These are phyloP conservation scores for Acronicta alni DNA, from an alignment of 2,888 invertebrate genomes.

Conservation along the genomic window DNA sequence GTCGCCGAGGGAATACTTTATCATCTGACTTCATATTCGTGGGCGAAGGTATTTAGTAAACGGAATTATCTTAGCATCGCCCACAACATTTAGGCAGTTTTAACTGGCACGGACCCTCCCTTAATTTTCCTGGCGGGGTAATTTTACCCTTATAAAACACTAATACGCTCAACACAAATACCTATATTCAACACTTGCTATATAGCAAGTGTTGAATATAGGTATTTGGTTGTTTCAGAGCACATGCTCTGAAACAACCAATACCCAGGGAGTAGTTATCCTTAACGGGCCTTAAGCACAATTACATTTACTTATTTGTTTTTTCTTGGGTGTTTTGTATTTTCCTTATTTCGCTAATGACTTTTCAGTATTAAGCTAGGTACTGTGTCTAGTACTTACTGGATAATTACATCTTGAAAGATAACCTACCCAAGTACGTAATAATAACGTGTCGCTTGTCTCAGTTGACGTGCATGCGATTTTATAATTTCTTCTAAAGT, in stretches of 20 bases:
- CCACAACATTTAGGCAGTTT: slow-evolving; percentile 29
- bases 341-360: neutral
- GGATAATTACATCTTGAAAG: too few relatives aligned
- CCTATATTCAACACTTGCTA: neutral
- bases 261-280: neutral
- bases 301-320: neutral
- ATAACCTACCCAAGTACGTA: too few relatives aligned
- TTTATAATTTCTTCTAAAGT: neutral
- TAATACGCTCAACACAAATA: neutral
- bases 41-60: slow-evolving; percentile 33
- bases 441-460: neutral
- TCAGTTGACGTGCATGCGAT: neutral
- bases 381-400: too few relatives aligned
- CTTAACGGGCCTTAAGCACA: too few relatives aligned
- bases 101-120: slow-evolving; percentile 4
- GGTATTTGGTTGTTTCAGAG: too few relatives aligned
- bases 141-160: slow-evolving; percentile 7
- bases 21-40: slow-evolving; percentile 32
- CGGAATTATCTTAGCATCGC: slow-evolving; percentile 28
- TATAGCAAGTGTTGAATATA: too few relatives aligned
- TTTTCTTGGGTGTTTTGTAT: neutral
- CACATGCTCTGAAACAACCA: neutral
- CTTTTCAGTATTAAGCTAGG: neutral
- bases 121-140: slow-evolving; percentile 13
- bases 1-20: slow-evolving; percentile 35